Base-by-base conservation (phyloP, 1,140 invertebrate species). In the Pseudachorutes palmiensis region DNA sequence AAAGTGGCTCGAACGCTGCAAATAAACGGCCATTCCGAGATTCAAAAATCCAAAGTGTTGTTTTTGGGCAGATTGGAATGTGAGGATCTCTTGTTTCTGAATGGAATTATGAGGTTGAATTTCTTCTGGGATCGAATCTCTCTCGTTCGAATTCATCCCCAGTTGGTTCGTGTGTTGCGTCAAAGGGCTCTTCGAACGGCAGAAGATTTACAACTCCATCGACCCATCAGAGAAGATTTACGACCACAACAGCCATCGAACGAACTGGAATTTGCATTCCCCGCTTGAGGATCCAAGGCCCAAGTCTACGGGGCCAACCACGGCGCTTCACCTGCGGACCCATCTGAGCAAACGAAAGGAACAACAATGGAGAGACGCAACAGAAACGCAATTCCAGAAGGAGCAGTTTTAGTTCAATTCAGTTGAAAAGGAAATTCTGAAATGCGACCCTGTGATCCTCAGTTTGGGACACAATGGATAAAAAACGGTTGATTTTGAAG, bases 221-320 rank as follows among this genome's bases (percentile, higher is more conserved):
- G 51, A 55, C 51, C 51, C 12, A 24, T 55, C 51, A 55, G 24
- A 55, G 24, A 26, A 19, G 51, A 55, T 55, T 55, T 55, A 55
- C 24, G 51, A 55, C 12, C 12, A 55, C 5, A 41, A 41, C 5
- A 41, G 36, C 5, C 36, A 5, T 9, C 19, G 19, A 41, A 41
- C n/a, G n/a, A n/a, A n/a, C n/a, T n/a, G 36, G 36, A 55, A 55
- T 55, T 19, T 41, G 36, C 12, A 55, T 19, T 55, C 51, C 24
- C 51, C 12, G 51, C 24, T 55, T 22, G 12, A 16, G 24, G 24
- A 14, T 55, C 51, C 51, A 55, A 55, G 12, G 5, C 24, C 51
- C 24, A 55, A 55, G 9, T 55, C 5, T 19, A 26, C 12, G 51
- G 24, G 14, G 51, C 12, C 9, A 16, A 14, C 51, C 5, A 5